Conservation (phyloP, 2,888 invertebrate genomes). For the Lissocephala sabroskyi region DNA sequence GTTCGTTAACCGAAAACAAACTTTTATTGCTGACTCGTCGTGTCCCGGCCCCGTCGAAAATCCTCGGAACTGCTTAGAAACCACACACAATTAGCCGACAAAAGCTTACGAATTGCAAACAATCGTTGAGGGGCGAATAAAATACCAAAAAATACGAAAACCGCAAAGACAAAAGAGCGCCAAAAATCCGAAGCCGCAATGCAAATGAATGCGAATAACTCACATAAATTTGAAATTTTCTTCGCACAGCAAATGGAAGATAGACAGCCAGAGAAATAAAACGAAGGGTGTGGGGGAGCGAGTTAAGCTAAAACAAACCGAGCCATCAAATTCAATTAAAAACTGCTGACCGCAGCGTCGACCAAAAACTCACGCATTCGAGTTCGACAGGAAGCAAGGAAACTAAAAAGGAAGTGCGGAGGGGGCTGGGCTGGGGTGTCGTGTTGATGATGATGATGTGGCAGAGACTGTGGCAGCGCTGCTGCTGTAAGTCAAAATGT, state of each 20-base stretch:
- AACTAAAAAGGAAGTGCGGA: constrained; percentile 14
- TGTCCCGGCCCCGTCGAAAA: no score
- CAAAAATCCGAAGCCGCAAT: constrained; percentile 27
- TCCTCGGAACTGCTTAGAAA: no score
- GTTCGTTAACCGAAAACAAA: no score
- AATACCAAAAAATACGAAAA: background rate
- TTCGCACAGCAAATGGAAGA: no score
- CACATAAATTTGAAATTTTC: no score
- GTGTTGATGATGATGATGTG: background rate
- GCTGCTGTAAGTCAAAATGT: constrained; percentile 9
- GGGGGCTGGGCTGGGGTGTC: background rate
- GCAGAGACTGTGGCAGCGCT: background rate
- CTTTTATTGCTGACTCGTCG: background rate
- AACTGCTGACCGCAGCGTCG: constrained; percentile 43
- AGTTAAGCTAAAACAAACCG: constrained; percentile 16
- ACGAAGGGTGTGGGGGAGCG: no score
- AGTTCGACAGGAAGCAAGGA: constrained; percentile 32
- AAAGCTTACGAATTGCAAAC: constrained; percentile 26
- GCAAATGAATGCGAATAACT: constrained; percentile 50
- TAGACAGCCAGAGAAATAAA: constrained; percentile 2
- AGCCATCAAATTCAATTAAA: constrained; percentile 60
- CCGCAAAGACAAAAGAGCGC: background rate
- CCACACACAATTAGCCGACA: constrained; percentile 21
- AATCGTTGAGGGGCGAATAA: constrained; percentile 28
- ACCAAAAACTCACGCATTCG: constrained; percentile 2